Conservation (phyloP, 2,113 vertebrate species). For the Entomyzon cyanotis region DNA sequence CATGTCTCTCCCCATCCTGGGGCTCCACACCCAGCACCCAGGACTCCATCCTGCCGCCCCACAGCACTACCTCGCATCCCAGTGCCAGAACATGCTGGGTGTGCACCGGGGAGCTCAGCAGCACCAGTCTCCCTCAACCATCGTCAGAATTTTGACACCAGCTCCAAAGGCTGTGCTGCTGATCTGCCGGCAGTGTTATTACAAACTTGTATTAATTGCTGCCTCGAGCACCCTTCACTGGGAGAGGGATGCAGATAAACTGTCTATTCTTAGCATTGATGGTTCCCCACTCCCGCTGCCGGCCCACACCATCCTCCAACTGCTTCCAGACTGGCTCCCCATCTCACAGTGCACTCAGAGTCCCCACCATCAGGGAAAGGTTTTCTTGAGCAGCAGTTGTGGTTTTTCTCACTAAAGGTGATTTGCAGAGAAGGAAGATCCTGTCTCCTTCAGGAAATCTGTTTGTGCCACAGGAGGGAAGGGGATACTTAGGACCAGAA, state of each 20-base stretch:
- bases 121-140: not conserved
- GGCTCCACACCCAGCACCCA: not conserved
- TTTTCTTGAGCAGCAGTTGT: not conserved
- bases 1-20: not conserved
- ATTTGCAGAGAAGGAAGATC: not conserved
- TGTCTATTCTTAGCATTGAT: not conserved
- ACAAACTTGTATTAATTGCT: constrained; percentile 7
- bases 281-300: not conserved
- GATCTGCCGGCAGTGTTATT: not conserved
- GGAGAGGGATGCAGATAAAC: not conserved
- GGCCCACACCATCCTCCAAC: not conserved
- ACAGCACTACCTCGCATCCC: not conserved
- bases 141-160: not conserved
- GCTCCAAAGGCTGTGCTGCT: accelerated
- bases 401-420: not conserved
- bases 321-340: not conserved
- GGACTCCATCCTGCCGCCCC: not conserved
- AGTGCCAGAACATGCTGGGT: not conserved
- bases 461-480: not conserved
- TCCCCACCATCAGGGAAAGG: not conserved
- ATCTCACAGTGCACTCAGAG: accelerated
- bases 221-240: not conserved
- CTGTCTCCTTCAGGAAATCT: not conserved
- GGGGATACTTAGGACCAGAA: not conserved
- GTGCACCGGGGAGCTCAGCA: accelerated